Percentiles rank a stretch among this genome's conserved stretches.
Conservation (phyloP, 2,888 invertebrate species). For the Harpalus rufipes region DNA sequence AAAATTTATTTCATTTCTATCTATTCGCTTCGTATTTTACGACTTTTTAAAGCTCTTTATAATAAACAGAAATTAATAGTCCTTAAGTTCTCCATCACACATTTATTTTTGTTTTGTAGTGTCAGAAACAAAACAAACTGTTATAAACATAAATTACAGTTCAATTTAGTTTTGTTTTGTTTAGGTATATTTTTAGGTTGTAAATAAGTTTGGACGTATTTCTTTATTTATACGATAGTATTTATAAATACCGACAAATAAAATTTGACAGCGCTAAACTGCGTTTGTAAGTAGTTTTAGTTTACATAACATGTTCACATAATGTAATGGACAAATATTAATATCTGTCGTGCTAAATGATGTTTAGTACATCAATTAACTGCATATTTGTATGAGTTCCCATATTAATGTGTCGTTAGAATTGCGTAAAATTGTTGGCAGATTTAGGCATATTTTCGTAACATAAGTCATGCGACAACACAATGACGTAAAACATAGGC, state of each 20-base stretch:
- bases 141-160: background rate
- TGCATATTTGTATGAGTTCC: slow-evolving; percentile 1
- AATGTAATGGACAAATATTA: slow-evolving; percentile 8
- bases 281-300: slow-evolving; percentile 4
- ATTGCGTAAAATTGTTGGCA: slow-evolving; percentile 52
- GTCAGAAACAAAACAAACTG: background rate
- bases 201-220: background rate
- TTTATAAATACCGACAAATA: background rate
- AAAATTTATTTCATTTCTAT: background rate
- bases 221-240: background rate
- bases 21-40: background rate
- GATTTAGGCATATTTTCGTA: slow-evolving; percentile 23
- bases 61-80: slow-evolving; percentile 1
- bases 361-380: slow-evolving; percentile 26
- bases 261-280: slow-evolving; percentile 1
- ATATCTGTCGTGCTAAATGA: slow-evolving; percentile 14
- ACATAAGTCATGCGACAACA: slow-evolving; percentile 57
- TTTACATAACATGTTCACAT: slow-evolving; percentile 1
- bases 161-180: background rate
- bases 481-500: slow-evolving; percentile 45
- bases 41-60: background rate
- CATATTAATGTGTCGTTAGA: slow-evolving; percentile 35
- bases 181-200: background rate
- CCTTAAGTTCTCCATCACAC: background rate
- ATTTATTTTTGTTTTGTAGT: background rate